Conservation (phyloP, 2,797 vertebrate genomes). For the Smutsia gigantea region DNA sequence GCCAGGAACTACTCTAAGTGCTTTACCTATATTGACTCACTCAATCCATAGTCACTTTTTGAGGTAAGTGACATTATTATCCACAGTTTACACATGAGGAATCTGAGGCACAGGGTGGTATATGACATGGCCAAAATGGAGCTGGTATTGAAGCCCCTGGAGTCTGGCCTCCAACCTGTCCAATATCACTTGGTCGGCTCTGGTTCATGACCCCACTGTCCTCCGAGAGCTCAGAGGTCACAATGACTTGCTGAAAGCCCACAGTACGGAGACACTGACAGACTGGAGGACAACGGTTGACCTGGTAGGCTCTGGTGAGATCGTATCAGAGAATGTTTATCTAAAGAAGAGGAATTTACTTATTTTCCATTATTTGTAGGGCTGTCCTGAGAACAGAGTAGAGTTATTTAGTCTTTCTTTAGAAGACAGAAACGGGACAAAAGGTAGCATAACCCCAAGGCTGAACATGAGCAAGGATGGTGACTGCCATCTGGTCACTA, state of each 20-base stretch:
- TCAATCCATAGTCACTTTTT: background rate
- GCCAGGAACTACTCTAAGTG: background rate
- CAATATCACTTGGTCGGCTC: background rate
- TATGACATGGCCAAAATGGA: background rate
- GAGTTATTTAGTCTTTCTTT: background rate
- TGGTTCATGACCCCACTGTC: background rate
- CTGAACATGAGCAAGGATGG: background rate
- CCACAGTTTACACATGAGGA: background rate
- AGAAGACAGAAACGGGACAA: constrained; percentile 17
- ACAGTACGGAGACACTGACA: background rate
- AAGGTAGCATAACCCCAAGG: background rate
- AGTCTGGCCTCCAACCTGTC: too few relatives aligned
- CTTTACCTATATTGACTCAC: background rate
- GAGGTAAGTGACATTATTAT: background rate
- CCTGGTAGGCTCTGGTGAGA: background rate
- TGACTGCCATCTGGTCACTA: background rate
- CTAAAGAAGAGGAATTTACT: background rate
- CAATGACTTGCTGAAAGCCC: background rate
- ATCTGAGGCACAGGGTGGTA: background rate
- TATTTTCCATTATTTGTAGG: background rate
- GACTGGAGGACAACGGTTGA: background rate
- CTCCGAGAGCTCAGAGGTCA: background rate
- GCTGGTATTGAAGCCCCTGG: too few relatives aligned
- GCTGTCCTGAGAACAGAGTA: background rate
- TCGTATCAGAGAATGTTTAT: background rate